Conservation (phyloP, 2,888 invertebrate genomes). For the Scaptomyza caliginosa region DNA sequence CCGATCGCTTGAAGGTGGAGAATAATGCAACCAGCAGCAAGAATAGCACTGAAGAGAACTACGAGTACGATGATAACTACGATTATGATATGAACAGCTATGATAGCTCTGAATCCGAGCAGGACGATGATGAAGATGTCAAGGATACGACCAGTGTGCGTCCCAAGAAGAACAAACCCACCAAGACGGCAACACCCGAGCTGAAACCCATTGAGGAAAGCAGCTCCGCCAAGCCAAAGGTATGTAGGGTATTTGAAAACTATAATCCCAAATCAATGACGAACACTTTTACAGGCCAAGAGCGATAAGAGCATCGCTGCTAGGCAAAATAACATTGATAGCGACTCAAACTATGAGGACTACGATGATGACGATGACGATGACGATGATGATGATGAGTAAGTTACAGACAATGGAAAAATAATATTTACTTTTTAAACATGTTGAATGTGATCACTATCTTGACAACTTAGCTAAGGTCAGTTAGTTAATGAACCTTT, state of each 20-base stretch:
- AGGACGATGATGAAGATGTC: constrained; percentile 49
- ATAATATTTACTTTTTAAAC: not conserved
- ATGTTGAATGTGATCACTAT: not conserved
- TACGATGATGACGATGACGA: constrained; percentile 67
- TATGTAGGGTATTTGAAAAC: not conserved
- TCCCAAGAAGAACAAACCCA: constrained; percentile 60
- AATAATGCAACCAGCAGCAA: constrained; percentile 63
- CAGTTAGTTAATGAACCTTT: not conserved
- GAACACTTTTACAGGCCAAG: constrained; percentile 47
- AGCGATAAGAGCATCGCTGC: constrained; percentile 29
- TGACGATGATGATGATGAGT: constrained; percentile 55
- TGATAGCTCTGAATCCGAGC: constrained; percentile 36
- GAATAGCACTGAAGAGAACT: constrained; percentile 58
- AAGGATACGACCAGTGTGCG: constrained; percentile 54
- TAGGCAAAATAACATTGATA: constrained; percentile 69
- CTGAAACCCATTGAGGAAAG: constrained; percentile 55
- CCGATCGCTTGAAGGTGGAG: constrained; percentile 58
- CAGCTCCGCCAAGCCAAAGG: constrained; percentile 51
- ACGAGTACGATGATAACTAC: constrained; percentile 74
- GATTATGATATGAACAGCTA: constrained; percentile 76
- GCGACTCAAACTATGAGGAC: constrained; percentile 65
- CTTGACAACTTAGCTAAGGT: not conserved
- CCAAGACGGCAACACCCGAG: constrained; percentile 48
- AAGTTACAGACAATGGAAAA: constrained; percentile 19
- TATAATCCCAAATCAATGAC: not conserved